Evolutionary conservation across 1,140 invertebrate genomes (phyloP).

Genomic region (Drosophila ambigua): DNA sequence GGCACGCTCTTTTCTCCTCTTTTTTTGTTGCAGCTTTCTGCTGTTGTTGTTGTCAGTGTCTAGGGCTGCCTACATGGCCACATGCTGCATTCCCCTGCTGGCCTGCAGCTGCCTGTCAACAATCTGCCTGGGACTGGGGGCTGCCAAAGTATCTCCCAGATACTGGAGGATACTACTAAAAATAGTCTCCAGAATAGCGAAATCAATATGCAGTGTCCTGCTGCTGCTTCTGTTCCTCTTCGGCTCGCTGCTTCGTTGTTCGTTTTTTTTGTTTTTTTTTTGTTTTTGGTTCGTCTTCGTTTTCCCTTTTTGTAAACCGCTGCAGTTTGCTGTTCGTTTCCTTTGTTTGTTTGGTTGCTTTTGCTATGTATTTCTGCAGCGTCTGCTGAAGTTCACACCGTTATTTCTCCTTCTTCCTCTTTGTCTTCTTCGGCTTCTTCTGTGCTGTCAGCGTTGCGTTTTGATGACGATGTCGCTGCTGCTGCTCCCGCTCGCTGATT

Average conservation of each 20-base stretch:
- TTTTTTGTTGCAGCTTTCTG: constrained; percentile 16
- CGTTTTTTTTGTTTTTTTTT: constrained; percentile 19
- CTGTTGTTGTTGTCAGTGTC: constrained; percentile 30
- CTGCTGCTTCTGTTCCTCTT: constrained; percentile 2
- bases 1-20: not conserved
- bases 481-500: constrained; percentile 52
- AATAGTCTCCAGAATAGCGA: constrained; percentile 15
- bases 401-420: not conserved
- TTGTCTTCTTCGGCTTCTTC: too few species aligned
- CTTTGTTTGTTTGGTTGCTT: constrained; percentile 25
- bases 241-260: constrained; percentile 31
- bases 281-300: constrained; percentile 15
- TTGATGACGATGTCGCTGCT: constrained; percentile 2
- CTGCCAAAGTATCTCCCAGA: not conserved
- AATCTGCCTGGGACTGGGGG: constrained; percentile 2
- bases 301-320: constrained; percentile 27
- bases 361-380: constrained; percentile 25
- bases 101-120: constrained; percentile 33
- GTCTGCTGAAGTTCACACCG: constrained; percentile 46
- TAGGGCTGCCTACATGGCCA: constrained; percentile 54
- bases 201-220: constrained; percentile 42
- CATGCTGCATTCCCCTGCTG: constrained; percentile 50
- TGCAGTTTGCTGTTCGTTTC: constrained; percentile 15
- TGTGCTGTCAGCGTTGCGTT: too few species aligned
- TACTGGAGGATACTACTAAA: not conserved